Conservation (phyloP, 1,140 invertebrate species). For the Saxidomus purpurata region DNA sequence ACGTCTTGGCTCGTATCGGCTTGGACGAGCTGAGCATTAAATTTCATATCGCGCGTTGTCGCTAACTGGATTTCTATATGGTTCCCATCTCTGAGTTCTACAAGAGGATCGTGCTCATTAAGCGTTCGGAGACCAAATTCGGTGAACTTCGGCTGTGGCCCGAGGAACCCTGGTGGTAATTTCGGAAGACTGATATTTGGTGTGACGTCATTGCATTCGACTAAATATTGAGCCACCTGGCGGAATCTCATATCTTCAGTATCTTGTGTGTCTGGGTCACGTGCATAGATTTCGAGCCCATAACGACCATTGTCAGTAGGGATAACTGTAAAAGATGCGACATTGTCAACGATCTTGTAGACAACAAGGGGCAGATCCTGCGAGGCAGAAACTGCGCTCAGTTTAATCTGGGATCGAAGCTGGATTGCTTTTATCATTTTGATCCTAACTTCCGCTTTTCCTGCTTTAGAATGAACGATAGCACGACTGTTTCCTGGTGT, state of each 20-base stretch:
- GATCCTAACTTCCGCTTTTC: constrained; percentile 80
- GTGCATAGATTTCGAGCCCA: constrained; percentile 86
- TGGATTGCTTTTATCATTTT: constrained; percentile 66
- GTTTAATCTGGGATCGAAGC: constrained; percentile 57
- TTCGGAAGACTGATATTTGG: constrained; percentile 80
- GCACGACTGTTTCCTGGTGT: constrained; percentile 80
- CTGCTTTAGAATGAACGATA: constrained; percentile 79
- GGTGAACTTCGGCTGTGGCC: constrained; percentile 84
- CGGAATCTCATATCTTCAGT: constrained; percentile 84
- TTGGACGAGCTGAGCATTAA: constrained; percentile 84
- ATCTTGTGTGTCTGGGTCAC: constrained; percentile 82
- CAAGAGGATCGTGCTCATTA: constrained; percentile 84
- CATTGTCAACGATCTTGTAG: constrained; percentile 80
- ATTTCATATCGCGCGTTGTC: constrained; percentile 79
- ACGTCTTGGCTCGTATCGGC: constrained; percentile 79
- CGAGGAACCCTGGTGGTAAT: constrained; percentile 85
- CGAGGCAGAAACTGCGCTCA: constrained; percentile 24
- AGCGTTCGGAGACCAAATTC: constrained; percentile 80
- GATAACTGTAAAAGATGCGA: constrained; percentile 84
- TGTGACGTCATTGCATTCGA: constrained; percentile 83
- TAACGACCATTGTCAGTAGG: constrained; percentile 84
- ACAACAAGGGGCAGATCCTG: constrained; percentile 53
- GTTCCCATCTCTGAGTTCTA: constrained; percentile 80
- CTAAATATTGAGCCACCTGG: constrained; percentile 85
- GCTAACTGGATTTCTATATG: constrained; percentile 81